These are phyloP conservation scores for Megalops atlanticus DNA, from an alignment of 2,113 vertebrate genomes.

Conservation along the genomic window DNA sequence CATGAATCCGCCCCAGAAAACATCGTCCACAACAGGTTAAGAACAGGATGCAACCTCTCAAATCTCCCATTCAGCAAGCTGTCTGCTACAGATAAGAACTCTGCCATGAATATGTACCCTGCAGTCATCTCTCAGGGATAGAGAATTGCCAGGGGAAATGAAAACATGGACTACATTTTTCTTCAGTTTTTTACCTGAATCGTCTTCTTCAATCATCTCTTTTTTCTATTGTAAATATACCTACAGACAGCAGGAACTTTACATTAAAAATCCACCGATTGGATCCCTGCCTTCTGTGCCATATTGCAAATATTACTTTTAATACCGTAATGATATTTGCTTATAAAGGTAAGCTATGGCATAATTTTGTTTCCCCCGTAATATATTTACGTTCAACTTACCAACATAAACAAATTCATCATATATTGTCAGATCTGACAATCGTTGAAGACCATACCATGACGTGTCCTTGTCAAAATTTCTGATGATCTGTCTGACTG, in stretches of 20 bases:
- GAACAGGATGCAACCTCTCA: not conserved
- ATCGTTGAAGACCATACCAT: not conserved
- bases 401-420: not conserved
- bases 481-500: slow-evolving; percentile 20
- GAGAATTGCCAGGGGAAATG: not conserved
- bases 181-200: not conserved
- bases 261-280: not conserved
- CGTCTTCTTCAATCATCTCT: not conserved
- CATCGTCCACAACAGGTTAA: not conserved
- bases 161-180: not conserved
- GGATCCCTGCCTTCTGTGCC: not conserved
- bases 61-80: not conserved
- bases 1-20: not conserved
- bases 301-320: not conserved
- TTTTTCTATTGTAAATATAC: not conserved
- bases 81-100: not conserved
- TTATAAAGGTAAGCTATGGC: not conserved
- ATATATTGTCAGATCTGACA: slow-evolving; percentile 1
- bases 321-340: not conserved
- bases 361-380: not conserved
- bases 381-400: not conserved
- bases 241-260: not conserved
- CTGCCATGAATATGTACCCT: not conserved
- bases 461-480: slow-evolving; percentile 13
- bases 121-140: not conserved